Evolutionary conservation across 2,797 vertebrate genomes (phyloP), one percentile per base, ranked within the genome.

Genomic region (Malacoraja senta): DNA sequence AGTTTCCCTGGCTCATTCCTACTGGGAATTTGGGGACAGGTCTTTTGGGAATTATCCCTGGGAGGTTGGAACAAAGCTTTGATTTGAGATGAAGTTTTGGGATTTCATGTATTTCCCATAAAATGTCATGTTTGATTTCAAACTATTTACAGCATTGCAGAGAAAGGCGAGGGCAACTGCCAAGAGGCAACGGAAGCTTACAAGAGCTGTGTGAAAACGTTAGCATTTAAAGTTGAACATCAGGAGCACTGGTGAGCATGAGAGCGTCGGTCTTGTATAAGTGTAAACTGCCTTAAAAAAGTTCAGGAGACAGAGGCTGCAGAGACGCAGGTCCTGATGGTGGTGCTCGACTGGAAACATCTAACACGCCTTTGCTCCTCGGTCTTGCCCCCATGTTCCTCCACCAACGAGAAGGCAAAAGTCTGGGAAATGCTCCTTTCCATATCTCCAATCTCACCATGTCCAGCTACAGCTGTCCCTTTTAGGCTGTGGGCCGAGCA

Each of bases 141-240:
- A 29, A 8, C 26, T 38, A 21, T 92, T 32, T 91, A 19, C 93
- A 95, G 94, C 8, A 24, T 93, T 74, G 83, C 88, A n/a, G 94
- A 95, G 24, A 94, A 94, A 17, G 94, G 94, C 10, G 93, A 94
- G 93, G 93, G 93, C 10, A 93, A 91, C 19, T 95, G 94, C 93
- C 94, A 94, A 93, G 94, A 95, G 29, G n/a, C 94, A 68, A 90
- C 94, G 80, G 93, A 94, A 68, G 94, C 94, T 15, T 95, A 95
- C 93, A 93, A 94, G 90, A 93, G 94, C 35, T 95, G 94, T 94
- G 93, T 95, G 90, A 93, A 94, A 32, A 93, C 94, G 53, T 93
- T 94, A 35, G 94, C 94, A 79, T 93, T 32, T 90, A 35, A 88
- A 91, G 93, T 80, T 35, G 80, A 93, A 71, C 76, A 93, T n/a